Percentiles rank a stretch among this genome's conserved stretches.
Evolutionary conservation across 2,888 invertebrate species (phyloP).

Genomic region (Iphiclides podalirius): DNA sequence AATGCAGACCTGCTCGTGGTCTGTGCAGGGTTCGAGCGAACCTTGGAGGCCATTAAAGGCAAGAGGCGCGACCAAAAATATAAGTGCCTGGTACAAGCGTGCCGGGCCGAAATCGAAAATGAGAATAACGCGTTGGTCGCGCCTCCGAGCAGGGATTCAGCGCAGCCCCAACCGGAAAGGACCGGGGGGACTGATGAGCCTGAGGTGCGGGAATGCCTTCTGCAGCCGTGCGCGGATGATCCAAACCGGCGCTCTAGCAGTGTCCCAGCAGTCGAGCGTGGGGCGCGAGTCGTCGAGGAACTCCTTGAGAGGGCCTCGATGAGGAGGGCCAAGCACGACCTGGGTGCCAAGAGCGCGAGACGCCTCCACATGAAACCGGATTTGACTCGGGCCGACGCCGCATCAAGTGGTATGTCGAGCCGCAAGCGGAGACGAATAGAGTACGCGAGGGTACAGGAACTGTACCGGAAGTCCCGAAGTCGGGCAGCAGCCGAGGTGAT

Average conservation of each 20-base stretch:
- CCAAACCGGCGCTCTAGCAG: no score
- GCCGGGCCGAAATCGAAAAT: slow-evolving; percentile 3
- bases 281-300: background rate
- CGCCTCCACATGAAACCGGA: background rate
- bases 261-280: background rate
- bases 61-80: slow-evolving; percentile 23
- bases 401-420: background rate
- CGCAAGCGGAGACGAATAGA: slow-evolving; percentile 23
- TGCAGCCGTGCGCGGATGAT: background rate
- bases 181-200: background rate
- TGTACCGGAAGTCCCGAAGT: slow-evolving; percentile 23
- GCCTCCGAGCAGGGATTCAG: no score
- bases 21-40: slow-evolving; percentile 22
- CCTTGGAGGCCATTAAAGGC: slow-evolving; percentile 27
- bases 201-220: background rate
- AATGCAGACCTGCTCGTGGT: slow-evolving; percentile 19
- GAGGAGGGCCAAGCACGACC: slow-evolving; percentile 1
- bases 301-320: slow-evolving; percentile 12
- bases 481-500: slow-evolving; percentile 27
- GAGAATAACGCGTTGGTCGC: background rate
- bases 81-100: slow-evolving; percentile 19
- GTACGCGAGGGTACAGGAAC: slow-evolving; percentile 29
- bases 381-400: background rate
- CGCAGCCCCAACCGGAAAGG: background rate
- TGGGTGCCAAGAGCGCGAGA: slow-evolving; percentile 10